These are phyloP conservation scores for Drosophila setifemur DNA, from an alignment of 1,140 invertebrate genomes.

Conservation along the genomic window DNA sequence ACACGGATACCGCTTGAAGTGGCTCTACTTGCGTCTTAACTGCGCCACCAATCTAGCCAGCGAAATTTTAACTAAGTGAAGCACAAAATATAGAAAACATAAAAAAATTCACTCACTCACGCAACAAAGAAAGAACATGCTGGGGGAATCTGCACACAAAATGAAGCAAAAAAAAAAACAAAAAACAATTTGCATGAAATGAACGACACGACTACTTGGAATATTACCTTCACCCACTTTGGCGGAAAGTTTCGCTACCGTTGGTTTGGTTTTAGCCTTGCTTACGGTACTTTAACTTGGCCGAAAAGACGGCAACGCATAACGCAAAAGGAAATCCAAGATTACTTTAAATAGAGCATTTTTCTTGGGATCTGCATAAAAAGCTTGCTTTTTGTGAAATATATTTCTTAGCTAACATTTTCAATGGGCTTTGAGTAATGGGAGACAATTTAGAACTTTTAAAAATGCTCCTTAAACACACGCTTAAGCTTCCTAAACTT, in stretches of 20 bases:
- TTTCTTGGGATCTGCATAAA: conserved; percentile 1
- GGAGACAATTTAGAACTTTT: too few species aligned
- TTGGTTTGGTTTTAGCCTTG: conserved; percentile 1
- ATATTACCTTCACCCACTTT: conserved; percentile 73
- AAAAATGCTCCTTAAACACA: too few species aligned
- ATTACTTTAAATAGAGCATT: conserved; percentile 16
- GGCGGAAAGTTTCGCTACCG: conserved; percentile 42
- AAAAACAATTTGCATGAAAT: conserved; percentile 67
- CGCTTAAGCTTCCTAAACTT: too few species aligned
- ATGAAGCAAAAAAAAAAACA: conserved; percentile 18
- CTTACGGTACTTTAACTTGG: conserved; percentile 19
- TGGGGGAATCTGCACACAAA: conserved; percentile 9
- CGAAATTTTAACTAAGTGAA: conserved; percentile 2
- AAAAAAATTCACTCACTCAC: neutral
- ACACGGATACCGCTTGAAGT: conserved; percentile 22
- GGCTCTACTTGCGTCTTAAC: neutral
- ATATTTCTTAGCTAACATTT: too few species aligned
- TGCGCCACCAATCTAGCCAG: neutral
- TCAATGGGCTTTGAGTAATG: too few species aligned
- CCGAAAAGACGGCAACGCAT: conserved; percentile 13
- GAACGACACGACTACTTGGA: conserved; percentile 56
- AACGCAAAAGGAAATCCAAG: neutral
- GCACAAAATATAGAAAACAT: neutral
- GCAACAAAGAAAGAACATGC: conserved; percentile 6
- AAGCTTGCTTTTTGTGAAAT: too few species aligned